Base-by-base conservation (phyloP, 2,888 invertebrate genomes). In the Acrobasis consociella region DNA sequence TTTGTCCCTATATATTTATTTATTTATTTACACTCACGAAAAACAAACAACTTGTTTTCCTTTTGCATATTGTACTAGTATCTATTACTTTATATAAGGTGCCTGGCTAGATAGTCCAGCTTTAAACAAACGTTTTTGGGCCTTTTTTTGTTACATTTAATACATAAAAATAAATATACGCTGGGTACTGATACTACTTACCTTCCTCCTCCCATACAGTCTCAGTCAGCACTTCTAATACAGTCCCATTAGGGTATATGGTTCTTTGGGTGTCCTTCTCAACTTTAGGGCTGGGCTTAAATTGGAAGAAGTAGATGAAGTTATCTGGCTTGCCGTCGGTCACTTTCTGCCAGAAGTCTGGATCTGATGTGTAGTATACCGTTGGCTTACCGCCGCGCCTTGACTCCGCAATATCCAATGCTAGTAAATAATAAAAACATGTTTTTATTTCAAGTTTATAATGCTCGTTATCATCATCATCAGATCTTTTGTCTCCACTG, bases 221-320 rank as follows among this genome's bases (percentile, higher is more conserved):
- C 62, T 82, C 81, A 8, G 66, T 77, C 1, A 67, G 63, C 59
- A 83, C 82, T 68, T 81, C 78, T 52, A 82, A 62, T 37, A 76
- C 70, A 9, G 87, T 86, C 1, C 87, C 88, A 56, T 89, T 86
- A 1, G 82, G 72, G 58, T 75, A 75, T 37, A 81, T 69, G 5
- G 75, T 82, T 0, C 74, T 81, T 55, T 69, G 77, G 5, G 70
- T 78, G 2, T 81, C 74, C 63, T 69, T 81, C 42, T 82, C 78
- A 2, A 82, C 64, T 15, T 71, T 69, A 13, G 80, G 75, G 51
- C 67, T 66, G n/a, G 70, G 64, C 9, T 74, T 66, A 9, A 84
- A 66, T 63, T 82, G 67, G 55, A 80, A 76, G 46, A 83, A 67
- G 49, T 80, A 80, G 11, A 85, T 60, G 0, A 76, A 31, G 65